phyloP scores from a whole-genome alignment of 2,888 invertebrate species.

The Protophormia terraenovae region DNA sequence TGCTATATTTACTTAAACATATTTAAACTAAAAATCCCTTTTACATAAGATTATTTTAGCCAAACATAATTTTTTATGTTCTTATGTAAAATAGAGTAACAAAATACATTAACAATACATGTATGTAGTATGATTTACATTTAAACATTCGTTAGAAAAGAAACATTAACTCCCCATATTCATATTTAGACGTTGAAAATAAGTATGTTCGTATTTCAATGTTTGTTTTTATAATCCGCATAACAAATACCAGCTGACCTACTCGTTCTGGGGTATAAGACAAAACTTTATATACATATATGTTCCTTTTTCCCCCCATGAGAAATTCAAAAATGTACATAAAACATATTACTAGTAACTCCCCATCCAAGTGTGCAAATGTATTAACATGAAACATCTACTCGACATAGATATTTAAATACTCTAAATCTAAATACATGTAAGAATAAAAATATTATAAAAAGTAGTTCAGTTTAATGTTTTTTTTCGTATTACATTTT shows the following conservation, averaged over 20 bases:
- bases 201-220: slow-evolving; percentile 39
- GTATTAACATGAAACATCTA: slow-evolving; percentile 39
- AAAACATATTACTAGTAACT: background rate
- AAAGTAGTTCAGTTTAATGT: slow-evolving; percentile 53
- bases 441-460: slow-evolving; percentile 28
- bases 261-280: slow-evolving; percentile 30
- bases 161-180: slow-evolving; percentile 2
- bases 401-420: slow-evolving; percentile 55
- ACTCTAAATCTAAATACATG: slow-evolving; percentile 29
- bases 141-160: slow-evolving; percentile 17
- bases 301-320: slow-evolving; percentile 11
- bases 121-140: slow-evolving; percentile 30
- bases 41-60: background rate
- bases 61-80: background rate
- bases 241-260: slow-evolving; percentile 50
- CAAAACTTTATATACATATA: background rate
- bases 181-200: background rate
- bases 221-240: slow-evolving; percentile 57
- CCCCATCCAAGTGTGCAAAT: slow-evolving; percentile 38
- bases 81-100: background rate
- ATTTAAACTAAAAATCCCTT: background rate
- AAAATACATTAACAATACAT: background rate
- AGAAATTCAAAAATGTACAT: slow-evolving; percentile 14
- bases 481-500: background rate
- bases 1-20: too few relatives aligned